Conservation (phyloP, 2,888 invertebrate species). For the Antheraea yamamai region DNA sequence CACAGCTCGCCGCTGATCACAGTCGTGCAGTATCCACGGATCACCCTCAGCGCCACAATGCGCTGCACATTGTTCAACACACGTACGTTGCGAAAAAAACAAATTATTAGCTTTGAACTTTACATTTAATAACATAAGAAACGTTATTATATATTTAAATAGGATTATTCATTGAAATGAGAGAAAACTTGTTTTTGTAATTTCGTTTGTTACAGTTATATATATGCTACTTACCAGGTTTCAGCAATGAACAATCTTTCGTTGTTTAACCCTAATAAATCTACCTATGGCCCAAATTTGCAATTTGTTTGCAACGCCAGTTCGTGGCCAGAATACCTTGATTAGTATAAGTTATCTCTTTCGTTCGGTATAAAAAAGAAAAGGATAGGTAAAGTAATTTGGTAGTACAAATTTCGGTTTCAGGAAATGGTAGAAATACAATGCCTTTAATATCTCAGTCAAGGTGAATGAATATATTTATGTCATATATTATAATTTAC, state of each 20-base stretch:
- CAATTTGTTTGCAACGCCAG: conserved; percentile 34
- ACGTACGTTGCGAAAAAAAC: too few species aligned
- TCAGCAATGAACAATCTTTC: not conserved
- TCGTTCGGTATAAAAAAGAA: conserved; percentile 12
- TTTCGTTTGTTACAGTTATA: not conserved
- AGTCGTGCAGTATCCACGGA: too few species aligned
- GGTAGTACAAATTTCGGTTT: conserved; percentile 15
- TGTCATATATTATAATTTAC: not conserved
- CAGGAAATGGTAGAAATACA: not conserved
- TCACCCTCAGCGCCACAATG: too few species aligned
- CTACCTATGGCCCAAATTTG: conserved; percentile 34
- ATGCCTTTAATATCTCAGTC: not conserved
- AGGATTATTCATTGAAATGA: not conserved
- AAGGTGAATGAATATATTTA: not conserved
- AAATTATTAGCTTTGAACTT: not conserved
- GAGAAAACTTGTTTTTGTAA: not conserved
- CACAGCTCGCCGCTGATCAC: too few species aligned
- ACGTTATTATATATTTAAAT: not conserved
- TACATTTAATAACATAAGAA: not conserved
- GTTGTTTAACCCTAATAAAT: conserved; percentile 36
- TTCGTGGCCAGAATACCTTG: conserved; percentile 32
- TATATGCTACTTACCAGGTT: not conserved
- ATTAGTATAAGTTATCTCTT: conserved; percentile 18
- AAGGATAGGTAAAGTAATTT: conserved; percentile 8
- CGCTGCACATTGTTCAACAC: too few species aligned